Percentiles rank a stretch among this genome's conserved stretches.
Conservation (phyloP, 2,888 invertebrate genomes). For the Cartodere bifasciata region DNA sequence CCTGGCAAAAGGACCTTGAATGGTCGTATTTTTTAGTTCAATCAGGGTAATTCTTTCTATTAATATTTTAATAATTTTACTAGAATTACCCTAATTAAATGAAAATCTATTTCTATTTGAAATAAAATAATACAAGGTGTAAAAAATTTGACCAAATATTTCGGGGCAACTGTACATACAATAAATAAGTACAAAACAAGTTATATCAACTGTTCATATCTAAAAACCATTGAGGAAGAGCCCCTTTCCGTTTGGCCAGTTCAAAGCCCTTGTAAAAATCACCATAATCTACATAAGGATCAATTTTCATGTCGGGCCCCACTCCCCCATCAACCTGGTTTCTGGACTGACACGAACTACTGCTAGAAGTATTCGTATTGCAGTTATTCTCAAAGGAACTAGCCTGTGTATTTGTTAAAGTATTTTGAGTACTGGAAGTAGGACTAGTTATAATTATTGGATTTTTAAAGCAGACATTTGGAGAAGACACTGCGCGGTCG, state of each 20-base stretch:
- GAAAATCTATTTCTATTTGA: too few relatives aligned
- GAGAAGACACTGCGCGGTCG: constrained; percentile 42
- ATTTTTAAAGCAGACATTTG: constrained; percentile 44
- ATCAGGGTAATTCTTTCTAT: too few relatives aligned
- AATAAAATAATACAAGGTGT: too few relatives aligned
- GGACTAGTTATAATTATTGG: constrained; percentile 42
- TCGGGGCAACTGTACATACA: too few relatives aligned
- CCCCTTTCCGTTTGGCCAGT: constrained; percentile 50
- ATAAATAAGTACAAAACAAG: too few relatives aligned
- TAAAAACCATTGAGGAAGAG: constrained; percentile 48
- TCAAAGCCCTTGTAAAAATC: constrained; percentile 65
- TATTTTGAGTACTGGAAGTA: constrained; percentile 15
- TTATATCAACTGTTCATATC: too few relatives aligned
- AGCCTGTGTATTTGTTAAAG: constrained; percentile 17
- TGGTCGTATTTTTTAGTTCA: too few relatives aligned
- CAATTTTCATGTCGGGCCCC: constrained; percentile 50
- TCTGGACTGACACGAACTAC: constrained; percentile 20
- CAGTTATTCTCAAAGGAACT: constrained; percentile 31
- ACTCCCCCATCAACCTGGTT: constrained; percentile 37
- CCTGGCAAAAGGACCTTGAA: too few relatives aligned
- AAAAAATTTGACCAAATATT: too few relatives aligned
- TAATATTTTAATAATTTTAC: too few relatives aligned
- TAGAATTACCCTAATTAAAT: too few relatives aligned
- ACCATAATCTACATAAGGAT: constrained; percentile 74
- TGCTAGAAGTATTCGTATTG: constrained; percentile 29